phyloP scores from a whole-genome alignment of 2,797 vertebrate genomes.

The Iguana delicatissima region DNA sequence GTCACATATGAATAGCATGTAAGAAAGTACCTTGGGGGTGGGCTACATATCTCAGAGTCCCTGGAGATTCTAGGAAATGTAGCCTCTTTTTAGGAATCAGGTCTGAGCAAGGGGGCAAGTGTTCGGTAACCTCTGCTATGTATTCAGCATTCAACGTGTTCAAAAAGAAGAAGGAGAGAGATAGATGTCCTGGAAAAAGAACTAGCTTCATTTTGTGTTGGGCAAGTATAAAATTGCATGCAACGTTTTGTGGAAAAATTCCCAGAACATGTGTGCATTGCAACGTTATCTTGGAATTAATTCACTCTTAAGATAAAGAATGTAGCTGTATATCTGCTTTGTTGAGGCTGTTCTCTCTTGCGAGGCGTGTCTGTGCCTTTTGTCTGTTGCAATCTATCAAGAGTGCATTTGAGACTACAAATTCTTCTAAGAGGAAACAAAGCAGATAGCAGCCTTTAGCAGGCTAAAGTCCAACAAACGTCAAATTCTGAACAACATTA shows the following conservation, averaged over 20 bases:
- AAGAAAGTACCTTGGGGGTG: not conserved
- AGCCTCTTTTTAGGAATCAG: too few relatives aligned
- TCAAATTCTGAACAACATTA: conserved; percentile 86
- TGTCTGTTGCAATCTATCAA: conserved; percentile 60
- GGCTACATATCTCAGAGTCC: not conserved
- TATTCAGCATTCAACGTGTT: not conserved
- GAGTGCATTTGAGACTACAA: conserved; percentile 67
- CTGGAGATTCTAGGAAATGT: too few relatives aligned
- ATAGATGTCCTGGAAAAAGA: not conserved
- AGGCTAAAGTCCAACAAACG: conserved; percentile 84
- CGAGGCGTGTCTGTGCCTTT: conserved; percentile 59
- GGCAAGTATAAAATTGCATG: not conserved
- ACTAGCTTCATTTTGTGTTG: conserved; percentile 1
- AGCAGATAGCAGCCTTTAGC: conserved; percentile 81
- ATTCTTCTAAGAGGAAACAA: conserved; percentile 88
- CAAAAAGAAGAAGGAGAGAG: not conserved
- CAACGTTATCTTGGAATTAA: conserved; percentile 63
- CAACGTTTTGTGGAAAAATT: conserved; percentile 44
- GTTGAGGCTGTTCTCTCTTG: conserved; percentile 66
- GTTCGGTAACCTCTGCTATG: not conserved
- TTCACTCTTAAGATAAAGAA: conserved; percentile 56
- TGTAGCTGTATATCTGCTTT: conserved; percentile 52
- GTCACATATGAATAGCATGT: not conserved
- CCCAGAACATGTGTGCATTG: conserved; percentile 52
- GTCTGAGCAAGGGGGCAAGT: not conserved